Evolutionary conservation across 2,113 vertebrate species (phyloP).

Genomic region (Oostethus manadensis): DNA sequence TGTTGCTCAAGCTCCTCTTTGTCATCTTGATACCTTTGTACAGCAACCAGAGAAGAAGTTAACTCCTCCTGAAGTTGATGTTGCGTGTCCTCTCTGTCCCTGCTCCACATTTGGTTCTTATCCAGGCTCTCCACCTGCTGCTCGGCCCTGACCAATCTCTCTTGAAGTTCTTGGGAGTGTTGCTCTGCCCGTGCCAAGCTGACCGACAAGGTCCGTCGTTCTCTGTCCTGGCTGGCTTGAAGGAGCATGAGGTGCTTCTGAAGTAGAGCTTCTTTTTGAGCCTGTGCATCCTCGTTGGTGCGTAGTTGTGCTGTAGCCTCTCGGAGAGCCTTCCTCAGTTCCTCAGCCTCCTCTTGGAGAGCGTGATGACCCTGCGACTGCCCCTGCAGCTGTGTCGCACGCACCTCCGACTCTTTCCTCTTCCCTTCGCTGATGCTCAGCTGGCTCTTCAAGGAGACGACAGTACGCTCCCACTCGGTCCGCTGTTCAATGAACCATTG

Average conservation of each 20-base stretch:
- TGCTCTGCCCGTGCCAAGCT: constrained; percentile 80
- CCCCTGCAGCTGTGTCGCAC: constrained; percentile 67
- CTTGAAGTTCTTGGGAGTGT: constrained; percentile 76
- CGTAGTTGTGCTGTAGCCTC: constrained; percentile 77
- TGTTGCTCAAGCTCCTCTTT: constrained; percentile 66
- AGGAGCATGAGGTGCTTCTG: constrained; percentile 81
- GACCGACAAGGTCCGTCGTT: constrained; percentile 76
- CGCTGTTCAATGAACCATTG: constrained; percentile 34
- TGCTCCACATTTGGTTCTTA: constrained; percentile 33
- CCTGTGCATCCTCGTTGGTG: constrained; percentile 74
- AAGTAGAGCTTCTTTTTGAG: constrained; percentile 80
- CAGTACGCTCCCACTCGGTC: constrained; percentile 33
- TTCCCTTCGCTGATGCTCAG: constrained; percentile 72
- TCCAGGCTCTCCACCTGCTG: constrained; percentile 29
- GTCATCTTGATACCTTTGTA: constrained; percentile 78
- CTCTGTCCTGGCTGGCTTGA: constrained; percentile 85
- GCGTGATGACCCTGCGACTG: constrained; percentile 75
- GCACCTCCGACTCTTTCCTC: constrained; percentile 72
- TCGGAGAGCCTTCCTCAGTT: constrained; percentile 70
- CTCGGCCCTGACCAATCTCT: constrained; percentile 74
- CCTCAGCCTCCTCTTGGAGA: constrained; percentile 74
- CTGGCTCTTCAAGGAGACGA: constrained; percentile 71
- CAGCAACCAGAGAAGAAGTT: constrained; percentile 31
- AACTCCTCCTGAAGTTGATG: constrained; percentile 63
- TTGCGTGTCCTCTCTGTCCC: constrained; percentile 49